Conservation (phyloP, 2,888 invertebrate species). For the Laothoe populi region DNA sequence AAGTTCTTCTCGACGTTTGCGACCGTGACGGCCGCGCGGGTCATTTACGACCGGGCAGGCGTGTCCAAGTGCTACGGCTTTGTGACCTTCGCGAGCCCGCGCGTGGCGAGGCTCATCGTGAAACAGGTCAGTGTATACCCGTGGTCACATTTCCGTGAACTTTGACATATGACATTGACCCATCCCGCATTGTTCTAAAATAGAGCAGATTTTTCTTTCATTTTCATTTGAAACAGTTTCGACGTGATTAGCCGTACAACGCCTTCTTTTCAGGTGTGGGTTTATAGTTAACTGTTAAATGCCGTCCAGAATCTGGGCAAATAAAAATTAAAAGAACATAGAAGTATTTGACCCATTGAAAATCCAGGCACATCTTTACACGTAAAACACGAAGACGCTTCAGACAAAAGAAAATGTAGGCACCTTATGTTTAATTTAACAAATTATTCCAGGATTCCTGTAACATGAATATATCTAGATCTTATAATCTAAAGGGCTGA, state of each 20-base stretch:
- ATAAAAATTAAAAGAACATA: not conserved
- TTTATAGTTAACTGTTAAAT: not conserved
- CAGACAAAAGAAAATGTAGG: no score
- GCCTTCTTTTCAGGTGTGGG: constrained; percentile 8
- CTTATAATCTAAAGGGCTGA: no score
- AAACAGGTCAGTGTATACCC: constrained; percentile 71
- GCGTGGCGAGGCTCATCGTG: constrained; percentile 79
- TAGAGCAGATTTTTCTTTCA: not conserved
- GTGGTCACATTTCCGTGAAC: constrained; percentile 7
- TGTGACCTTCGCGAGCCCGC: constrained; percentile 86
- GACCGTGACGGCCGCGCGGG: constrained; percentile 95
- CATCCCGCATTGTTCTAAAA: constrained; percentile 12
- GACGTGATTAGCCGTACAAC: constrained; percentile 8
- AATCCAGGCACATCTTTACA: no score
- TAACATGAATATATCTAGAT: no score
- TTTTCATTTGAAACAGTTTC: not conserved
- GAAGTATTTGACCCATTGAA: not conserved
- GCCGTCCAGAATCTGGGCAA: no score
- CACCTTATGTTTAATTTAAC: no score
- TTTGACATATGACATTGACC: constrained; percentile 21
- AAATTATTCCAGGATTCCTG: no score
- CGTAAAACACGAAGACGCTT: no score
- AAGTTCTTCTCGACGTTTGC: constrained; percentile 96
- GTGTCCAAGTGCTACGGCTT: constrained; percentile 97
- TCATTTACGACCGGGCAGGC: constrained; percentile 97